Conservation (phyloP, 35 echinoderm and acorn worm genomes). For the Eucidaris tribuloides region DNA sequence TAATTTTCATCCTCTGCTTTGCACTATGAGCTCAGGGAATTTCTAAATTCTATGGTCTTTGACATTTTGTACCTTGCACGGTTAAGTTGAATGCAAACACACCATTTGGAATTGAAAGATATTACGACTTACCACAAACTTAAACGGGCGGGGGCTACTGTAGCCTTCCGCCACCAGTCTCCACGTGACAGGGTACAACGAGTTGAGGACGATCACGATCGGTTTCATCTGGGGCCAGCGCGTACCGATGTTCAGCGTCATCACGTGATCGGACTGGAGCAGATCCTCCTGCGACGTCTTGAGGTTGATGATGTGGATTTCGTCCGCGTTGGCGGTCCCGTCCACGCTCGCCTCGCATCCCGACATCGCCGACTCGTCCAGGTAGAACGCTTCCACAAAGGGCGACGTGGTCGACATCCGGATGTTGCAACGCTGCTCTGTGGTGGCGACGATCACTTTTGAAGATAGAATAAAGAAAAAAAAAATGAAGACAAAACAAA, state of each 20-base stretch:
- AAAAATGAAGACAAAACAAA: too few species aligned
- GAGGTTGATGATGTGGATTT: slow-evolving; percentile 1
- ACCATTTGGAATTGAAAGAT: too few species aligned
- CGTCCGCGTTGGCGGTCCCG: not conserved
- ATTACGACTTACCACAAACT: slow-evolving; percentile 25
- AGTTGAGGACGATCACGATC: not conserved
- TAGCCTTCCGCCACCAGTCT: not conserved
- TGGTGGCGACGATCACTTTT: not conserved
- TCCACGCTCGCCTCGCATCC: slow-evolving; percentile 1
- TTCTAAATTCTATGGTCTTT: too few species aligned
- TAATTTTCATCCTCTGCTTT: too few species aligned
- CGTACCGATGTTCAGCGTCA: slow-evolving; percentile 3
- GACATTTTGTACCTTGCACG: too few species aligned
- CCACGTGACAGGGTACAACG: not conserved
- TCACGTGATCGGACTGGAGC: not conserved
- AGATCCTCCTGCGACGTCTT: not conserved
- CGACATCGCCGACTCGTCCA: not conserved
- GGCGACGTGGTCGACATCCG: not conserved
- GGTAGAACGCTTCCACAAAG: slow-evolving; percentile 9
- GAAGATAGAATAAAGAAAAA: too few species aligned
- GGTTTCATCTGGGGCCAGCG: not conserved
- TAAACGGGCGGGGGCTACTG: not conserved
- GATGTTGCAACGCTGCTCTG: not conserved
- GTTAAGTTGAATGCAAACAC: too few species aligned
- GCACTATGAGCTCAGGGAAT: too few species aligned